A percentile compares a stretch with the other conserved stretches of the same genome.
These are phyloP conservation scores for Pachyseris speciosa DNA, from an alignment of 64 coral and sea anemone genomes.

Conservation along the genomic window DNA sequence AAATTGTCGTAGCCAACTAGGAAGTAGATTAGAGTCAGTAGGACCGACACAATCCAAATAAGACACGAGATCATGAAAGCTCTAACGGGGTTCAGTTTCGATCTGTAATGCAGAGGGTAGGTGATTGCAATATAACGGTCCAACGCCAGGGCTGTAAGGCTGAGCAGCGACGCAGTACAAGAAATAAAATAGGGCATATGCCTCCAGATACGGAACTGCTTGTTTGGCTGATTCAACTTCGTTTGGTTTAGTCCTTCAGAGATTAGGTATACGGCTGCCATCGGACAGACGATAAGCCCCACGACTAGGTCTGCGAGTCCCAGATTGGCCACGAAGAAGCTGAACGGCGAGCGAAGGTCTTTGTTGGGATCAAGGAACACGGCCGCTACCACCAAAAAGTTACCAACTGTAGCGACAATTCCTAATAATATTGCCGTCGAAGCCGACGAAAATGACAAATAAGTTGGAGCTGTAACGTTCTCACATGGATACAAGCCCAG, in stretches of 20 bases:
- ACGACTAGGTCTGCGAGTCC: constrained; percentile 44
- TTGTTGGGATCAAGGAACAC: constrained; percentile 50
- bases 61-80: constrained; percentile 20
- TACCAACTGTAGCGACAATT: constrained; percentile 35
- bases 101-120: constrained; percentile 63
- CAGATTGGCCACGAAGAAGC: constrained; percentile 56
- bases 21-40: constrained; percentile 73
- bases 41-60: constrained; percentile 75
- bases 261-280: constrained; percentile 24
- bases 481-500: not conserved
- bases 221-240: not conserved
- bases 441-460: constrained; percentile 41
- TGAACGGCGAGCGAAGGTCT: constrained; percentile 53
- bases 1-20: constrained; percentile 75
- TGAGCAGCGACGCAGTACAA: constrained; percentile 66
- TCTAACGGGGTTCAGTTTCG: constrained; percentile 29
- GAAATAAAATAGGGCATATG: constrained; percentile 80
- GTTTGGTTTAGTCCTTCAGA: constrained; percentile 10
- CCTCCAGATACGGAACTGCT: not conserved
- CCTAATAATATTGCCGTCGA: not conserved
- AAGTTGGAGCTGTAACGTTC: not conserved
- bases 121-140: constrained; percentile 76
- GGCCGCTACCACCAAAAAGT: constrained; percentile 46
- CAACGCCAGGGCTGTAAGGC: constrained; percentile 55
- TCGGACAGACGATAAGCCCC: constrained; percentile 19